These are phyloP conservation scores for Drosophila meridiana DNA, from an alignment of 2,888 invertebrate species.

Conservation along the genomic window DNA sequence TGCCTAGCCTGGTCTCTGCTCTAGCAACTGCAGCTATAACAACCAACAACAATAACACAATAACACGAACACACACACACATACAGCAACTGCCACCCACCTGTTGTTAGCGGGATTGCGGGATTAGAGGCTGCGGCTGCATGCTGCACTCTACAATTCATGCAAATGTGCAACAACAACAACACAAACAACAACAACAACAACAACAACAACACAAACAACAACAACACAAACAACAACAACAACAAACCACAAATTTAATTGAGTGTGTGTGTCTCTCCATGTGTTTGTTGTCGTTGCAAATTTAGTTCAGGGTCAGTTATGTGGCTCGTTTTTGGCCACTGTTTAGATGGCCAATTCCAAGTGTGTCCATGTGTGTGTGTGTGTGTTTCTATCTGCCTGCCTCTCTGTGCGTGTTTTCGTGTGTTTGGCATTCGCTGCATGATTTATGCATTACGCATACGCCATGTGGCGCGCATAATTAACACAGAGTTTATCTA, in stretches of 20 bases:
- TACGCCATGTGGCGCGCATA: slow-evolving; percentile 62
- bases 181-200: slow-evolving; percentile 43
- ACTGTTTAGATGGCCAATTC: slow-evolving; percentile 63
- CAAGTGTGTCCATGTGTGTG: neutral
- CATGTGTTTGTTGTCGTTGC: slow-evolving; percentile 22
- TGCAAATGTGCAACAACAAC: slow-evolving; percentile 62
- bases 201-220: slow-evolving; percentile 27
- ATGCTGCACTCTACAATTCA: slow-evolving; percentile 52
- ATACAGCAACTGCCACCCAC: slow-evolving; percentile 62
- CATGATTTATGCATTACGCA: slow-evolving; percentile 73
- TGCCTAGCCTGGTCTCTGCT: slow-evolving; percentile 19
- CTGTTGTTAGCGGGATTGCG: slow-evolving; percentile 73
- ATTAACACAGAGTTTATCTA: slow-evolving; percentile 15
- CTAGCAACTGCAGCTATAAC: slow-evolving; percentile 41
- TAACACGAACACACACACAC: slow-evolving; percentile 22
- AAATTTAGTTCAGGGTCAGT: slow-evolving; percentile 79
- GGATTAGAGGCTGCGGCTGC: slow-evolving; percentile 67
- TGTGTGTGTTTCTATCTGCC: neutral
- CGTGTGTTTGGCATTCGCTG: slow-evolving; percentile 31
- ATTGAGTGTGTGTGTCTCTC: slow-evolving; percentile 45
- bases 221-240: slow-evolving; percentile 56
- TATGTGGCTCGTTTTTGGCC: slow-evolving; percentile 64
- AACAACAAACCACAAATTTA: slow-evolving; percentile 40
- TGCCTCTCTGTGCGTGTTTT: neutral
- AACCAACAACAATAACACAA: slow-evolving; percentile 25